These are phyloP conservation scores for Samia ricini DNA, from an alignment of 1,140 invertebrate species.

Conservation along the genomic window DNA sequence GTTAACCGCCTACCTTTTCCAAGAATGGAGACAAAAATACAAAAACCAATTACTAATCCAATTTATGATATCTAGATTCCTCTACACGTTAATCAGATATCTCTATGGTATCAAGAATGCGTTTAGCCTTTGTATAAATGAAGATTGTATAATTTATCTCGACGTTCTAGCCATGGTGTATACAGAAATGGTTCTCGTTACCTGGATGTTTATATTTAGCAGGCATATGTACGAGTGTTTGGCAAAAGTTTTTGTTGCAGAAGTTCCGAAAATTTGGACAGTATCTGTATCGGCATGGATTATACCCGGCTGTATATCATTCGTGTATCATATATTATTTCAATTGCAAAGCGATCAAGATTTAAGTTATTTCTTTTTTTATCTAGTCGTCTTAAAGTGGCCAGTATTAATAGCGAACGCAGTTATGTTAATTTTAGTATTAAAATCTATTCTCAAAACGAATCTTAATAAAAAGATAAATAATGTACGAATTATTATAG, in stretches of 20 bases:
- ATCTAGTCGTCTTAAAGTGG: slow-evolving; percentile 54
- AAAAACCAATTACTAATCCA: slow-evolving; percentile 65
- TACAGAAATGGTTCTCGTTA: slow-evolving; percentile 44
- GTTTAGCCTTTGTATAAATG: slow-evolving; percentile 14
- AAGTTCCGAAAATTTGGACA: slow-evolving; percentile 31
- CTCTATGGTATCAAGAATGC: slow-evolving; percentile 31
- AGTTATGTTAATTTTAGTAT: slow-evolving; percentile 38
- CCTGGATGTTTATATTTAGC: slow-evolving; percentile 64
- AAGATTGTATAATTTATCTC: slow-evolving; percentile 16
- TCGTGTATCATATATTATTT: slow-evolving; percentile 24
- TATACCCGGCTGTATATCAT: slow-evolving; percentile 28
- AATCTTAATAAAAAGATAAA: slow-evolving; percentile 40
- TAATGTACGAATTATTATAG: slow-evolving; percentile 43
- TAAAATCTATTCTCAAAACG: slow-evolving; percentile 43
- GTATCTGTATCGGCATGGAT: slow-evolving; percentile 44
- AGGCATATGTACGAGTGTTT: slow-evolving; percentile 57
- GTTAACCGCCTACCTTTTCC: slow-evolving; percentile 47
- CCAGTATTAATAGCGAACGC: slow-evolving; percentile 48
- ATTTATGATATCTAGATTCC: slow-evolving; percentile 57
- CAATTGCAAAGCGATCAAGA: slow-evolving; percentile 20
- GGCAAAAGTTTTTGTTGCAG: slow-evolving; percentile 49
- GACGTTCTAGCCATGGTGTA: slow-evolving; percentile 36
- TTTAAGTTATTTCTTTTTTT: slow-evolving; percentile 30
- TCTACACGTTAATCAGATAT: slow-evolving; percentile 43
- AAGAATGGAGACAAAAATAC: slow-evolving; percentile 53